Evolutionary conservation across 2,888 invertebrate genomes (phyloP).

Genomic region (Scelioninae gen. 2): DNA sequence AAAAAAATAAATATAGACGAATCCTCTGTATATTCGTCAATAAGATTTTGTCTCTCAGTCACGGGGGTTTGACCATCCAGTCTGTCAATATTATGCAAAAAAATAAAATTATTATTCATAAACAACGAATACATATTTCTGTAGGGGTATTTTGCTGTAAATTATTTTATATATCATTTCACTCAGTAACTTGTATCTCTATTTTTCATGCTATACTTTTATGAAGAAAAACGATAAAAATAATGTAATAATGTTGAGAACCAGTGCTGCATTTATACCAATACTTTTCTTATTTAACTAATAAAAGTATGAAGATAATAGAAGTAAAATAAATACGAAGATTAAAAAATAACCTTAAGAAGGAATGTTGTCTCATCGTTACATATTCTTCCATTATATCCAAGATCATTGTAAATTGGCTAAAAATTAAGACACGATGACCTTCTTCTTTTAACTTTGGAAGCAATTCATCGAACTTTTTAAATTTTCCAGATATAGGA

Average conservation of each 20-base stretch:
- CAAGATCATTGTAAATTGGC: slow-evolving; percentile 97
- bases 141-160: too few species aligned
- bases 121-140: too few species aligned
- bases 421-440: slow-evolving; percentile 93
- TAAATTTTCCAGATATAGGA: slow-evolving; percentile 91
- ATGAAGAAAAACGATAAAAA: too few species aligned
- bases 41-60: slow-evolving; percentile 89
- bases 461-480: slow-evolving; percentile 85
- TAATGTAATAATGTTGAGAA: too few species aligned
- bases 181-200: too few species aligned
- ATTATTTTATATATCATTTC: too few species aligned
- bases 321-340: too few species aligned
- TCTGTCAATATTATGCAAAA: slow-evolving; percentile 73
- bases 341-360: slow-evolving; percentile 76
- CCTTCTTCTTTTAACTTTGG: slow-evolving; percentile 84
- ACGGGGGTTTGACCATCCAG: slow-evolving; percentile 95
- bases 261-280: too few species aligned
- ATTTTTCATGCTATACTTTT: too few species aligned
- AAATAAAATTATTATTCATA: too few species aligned
- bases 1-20: slow-evolving; percentile 90
- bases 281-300: too few species aligned
- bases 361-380: slow-evolving; percentile 83
- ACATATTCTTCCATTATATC: slow-evolving; percentile 94
- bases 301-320: too few species aligned
- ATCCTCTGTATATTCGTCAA: slow-evolving; percentile 91